A percentile compares a stretch with the other conserved stretches of the same genome.
These are phyloP conservation scores for Ametastegia equiseti DNA, from an alignment of 2,888 invertebrate genomes.

Conservation along the genomic window DNA sequence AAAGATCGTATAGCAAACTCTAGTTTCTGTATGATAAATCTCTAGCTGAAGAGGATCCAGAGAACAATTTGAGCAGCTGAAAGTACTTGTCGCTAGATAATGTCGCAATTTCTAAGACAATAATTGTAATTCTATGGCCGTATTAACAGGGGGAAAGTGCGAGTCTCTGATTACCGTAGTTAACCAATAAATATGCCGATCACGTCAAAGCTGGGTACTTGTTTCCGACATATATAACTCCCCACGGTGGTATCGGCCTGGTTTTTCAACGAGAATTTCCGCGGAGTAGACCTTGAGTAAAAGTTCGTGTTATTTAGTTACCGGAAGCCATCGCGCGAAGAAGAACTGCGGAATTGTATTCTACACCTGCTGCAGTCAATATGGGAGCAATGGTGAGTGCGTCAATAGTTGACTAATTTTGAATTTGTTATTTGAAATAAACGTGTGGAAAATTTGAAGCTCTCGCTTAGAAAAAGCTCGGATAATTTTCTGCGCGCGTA, in stretches of 20 bases:
- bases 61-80: no score
- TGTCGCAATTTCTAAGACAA: background rate
- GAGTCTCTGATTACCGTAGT: slow-evolving; percentile 14
- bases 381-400: slow-evolving; percentile 15
- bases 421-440: no score
- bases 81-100: background rate
- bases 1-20: no score
- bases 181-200: slow-evolving; percentile 20
- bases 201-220: slow-evolving; percentile 46
- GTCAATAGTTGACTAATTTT: background rate
- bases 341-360: no score
- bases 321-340: background rate
- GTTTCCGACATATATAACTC: slow-evolving; percentile 72
- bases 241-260: slow-evolving; percentile 54
- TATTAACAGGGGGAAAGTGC: slow-evolving; percentile 26
- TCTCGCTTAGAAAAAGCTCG: background rate
- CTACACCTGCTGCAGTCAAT: background rate
- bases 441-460: no score
- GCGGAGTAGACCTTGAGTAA: background rate
- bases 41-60: no score
- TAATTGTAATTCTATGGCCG: background rate
- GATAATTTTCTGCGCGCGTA: background rate
- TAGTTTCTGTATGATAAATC: no score
- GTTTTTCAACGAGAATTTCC: background rate
- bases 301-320: background rate